A percentile compares a stretch with the other conserved stretches of the same genome.
Evolutionary conservation across 2,113 vertebrate species (phyloP).

Genomic region (Cheilinus undulatus): DNA sequence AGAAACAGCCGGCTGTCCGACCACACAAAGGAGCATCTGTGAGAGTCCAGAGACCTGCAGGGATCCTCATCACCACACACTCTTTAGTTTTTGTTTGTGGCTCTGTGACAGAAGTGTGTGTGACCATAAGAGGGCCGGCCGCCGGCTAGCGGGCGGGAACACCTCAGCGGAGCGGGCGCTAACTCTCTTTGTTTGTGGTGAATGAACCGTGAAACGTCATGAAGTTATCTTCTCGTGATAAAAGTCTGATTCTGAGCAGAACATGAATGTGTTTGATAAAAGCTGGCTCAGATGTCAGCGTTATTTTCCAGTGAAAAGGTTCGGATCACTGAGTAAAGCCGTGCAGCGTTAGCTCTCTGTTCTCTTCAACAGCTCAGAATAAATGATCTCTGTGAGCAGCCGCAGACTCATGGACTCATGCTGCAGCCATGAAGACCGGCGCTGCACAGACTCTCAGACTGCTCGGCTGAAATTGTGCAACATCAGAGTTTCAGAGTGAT

Average conservation of each 20-base stretch:
- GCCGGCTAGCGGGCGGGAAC: constrained; percentile 7
- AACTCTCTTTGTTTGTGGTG: neutral
- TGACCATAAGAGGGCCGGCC: constrained; percentile 21
- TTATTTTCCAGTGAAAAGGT: neutral
- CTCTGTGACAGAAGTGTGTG: constrained; percentile 48
- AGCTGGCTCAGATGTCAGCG: constrained; percentile 24
- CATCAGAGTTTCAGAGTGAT: too few relatives aligned
- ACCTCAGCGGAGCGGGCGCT: neutral
- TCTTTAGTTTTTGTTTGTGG: constrained; percentile 50
- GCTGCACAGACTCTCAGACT: too few relatives aligned
- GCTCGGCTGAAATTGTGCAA: too few relatives aligned
- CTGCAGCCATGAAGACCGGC: too few relatives aligned
- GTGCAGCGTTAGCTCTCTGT: too few relatives aligned
- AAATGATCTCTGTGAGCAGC: too few relatives aligned
- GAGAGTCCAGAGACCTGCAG: constrained; percentile 42
- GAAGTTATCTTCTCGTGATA: neutral
- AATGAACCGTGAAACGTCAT: constrained; percentile 31
- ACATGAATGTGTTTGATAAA: neutral
- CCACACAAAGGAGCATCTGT: constrained; percentile 51
- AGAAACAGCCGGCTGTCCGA: constrained; percentile 12
- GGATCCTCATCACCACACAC: constrained; percentile 49
- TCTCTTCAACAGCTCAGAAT: too few relatives aligned
- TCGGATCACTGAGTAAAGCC: neutral
- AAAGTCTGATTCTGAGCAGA: neutral
- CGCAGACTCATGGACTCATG: too few relatives aligned